phyloP scores from a whole-genome alignment of 2,888 invertebrate genomes.

The Caenorhabditis macrosperma region DNA sequence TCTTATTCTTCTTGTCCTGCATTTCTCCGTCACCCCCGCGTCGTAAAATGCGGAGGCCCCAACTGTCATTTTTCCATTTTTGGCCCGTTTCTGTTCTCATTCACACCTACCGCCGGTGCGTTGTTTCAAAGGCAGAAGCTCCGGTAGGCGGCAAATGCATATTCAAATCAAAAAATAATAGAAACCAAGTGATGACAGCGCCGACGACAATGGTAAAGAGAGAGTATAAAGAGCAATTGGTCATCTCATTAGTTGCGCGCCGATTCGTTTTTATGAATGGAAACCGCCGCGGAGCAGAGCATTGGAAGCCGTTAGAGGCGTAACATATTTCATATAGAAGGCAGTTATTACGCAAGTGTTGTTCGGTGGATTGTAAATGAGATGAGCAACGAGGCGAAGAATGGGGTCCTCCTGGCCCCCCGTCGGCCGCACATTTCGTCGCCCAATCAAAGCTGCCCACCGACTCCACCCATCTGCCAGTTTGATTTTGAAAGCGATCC shows the following conservation, averaged over 20 bases:
- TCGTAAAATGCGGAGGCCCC: slow-evolving; percentile 27
- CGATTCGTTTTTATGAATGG: slow-evolving; percentile 22
- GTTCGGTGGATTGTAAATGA: slow-evolving; percentile 57
- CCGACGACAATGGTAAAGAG: slow-evolving; percentile 23
- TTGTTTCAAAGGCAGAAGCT: slow-evolving; percentile 27
- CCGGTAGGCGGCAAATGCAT: slow-evolving; percentile 53
- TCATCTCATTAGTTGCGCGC: slow-evolving; percentile 49
- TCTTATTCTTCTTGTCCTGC: slow-evolving; percentile 8
- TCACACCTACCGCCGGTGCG: too few species aligned
- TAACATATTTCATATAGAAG: slow-evolving; percentile 54
- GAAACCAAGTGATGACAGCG: slow-evolving; percentile 6
- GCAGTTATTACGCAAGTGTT: slow-evolving; percentile 60
- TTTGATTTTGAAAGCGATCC: slow-evolving; percentile 48
- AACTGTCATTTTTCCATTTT: slow-evolving; percentile 5
- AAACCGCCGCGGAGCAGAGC: slow-evolving; percentile 14
- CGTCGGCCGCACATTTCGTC: slow-evolving; percentile 48
- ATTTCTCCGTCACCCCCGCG: slow-evolving; percentile 13
- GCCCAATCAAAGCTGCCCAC: slow-evolving; percentile 58
- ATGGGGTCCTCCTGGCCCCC: slow-evolving; percentile 43
- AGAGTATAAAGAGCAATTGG: slow-evolving; percentile 33
- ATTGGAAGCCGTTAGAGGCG: slow-evolving; percentile 25
- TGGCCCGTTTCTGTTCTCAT: not conserved
- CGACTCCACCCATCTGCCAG: slow-evolving; percentile 56
- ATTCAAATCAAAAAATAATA: slow-evolving; percentile 11
- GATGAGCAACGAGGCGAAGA: slow-evolving; percentile 56